These are phyloP conservation scores for Ommatoiulus sabulosus DNA, from an alignment of 2,888 invertebrate genomes.

Conservation along the genomic window DNA sequence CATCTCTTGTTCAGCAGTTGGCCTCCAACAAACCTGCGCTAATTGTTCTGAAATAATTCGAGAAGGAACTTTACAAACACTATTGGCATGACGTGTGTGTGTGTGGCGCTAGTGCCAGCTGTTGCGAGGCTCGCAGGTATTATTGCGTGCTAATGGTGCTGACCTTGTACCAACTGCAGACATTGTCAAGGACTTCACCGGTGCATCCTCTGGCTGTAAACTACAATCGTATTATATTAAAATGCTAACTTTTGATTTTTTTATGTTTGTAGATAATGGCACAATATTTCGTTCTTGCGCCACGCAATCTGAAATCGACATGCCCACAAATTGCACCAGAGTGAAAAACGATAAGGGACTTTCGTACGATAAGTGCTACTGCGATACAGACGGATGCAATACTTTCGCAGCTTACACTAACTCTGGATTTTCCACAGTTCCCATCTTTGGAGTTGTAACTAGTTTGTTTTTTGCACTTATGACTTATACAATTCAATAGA, in stretches of 20 bases:
- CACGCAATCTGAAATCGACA: neutral
- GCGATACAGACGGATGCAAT: constrained; percentile 12
- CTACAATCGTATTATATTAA: neutral
- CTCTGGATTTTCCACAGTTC: neutral
- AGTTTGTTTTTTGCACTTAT: neutral
- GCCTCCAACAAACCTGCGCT: neutral
- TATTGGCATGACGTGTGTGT: neutral
- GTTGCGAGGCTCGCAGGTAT: neutral
- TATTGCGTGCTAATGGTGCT: neutral
- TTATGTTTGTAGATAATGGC: neutral
- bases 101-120: neutral
- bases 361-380: neutral
- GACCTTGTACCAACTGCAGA: neutral
- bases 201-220: neutral
- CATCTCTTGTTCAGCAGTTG: neutral
- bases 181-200: neutral
- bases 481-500: neutral
- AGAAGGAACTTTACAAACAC: neutral
- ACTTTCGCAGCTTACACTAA: no score
- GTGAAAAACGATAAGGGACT: neutral
- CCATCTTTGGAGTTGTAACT: neutral
- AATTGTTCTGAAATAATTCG: neutral
- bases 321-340: neutral
- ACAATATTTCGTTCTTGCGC: neutral
- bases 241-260: neutral